phyloP scores from a whole-genome alignment of 2,113 vertebrate species.

The Zeus faber region DNA sequence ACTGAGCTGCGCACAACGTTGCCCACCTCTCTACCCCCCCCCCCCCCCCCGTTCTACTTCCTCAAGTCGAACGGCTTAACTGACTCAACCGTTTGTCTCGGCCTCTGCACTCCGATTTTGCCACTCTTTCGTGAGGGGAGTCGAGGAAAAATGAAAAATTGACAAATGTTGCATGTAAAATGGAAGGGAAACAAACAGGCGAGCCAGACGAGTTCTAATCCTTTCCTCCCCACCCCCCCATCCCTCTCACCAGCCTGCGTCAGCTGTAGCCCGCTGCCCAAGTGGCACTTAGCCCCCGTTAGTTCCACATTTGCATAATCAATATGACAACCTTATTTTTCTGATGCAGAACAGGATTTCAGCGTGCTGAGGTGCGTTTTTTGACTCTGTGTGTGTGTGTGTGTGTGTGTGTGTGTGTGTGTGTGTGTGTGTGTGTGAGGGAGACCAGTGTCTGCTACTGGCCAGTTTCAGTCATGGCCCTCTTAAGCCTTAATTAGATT shows the following conservation, averaged over 20 bases:
- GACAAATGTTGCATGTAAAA: conserved; percentile 37
- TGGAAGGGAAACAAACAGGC: conserved; percentile 29
- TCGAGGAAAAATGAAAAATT: too few species aligned
- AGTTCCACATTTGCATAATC: conserved; percentile 93
- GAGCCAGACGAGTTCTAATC: conserved; percentile 62
- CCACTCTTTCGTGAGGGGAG: too few species aligned
- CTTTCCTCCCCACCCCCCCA: conserved; percentile 80
- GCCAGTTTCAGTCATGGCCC: conserved; percentile 96
- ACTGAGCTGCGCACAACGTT: too few species aligned
- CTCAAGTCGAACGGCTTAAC: too few species aligned
- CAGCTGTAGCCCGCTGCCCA: conserved; percentile 85
- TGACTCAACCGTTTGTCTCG: too few species aligned
- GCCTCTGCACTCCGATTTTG: too few species aligned
- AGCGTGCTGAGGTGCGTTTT: conserved; percentile 85
- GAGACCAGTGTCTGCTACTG: conserved; percentile 59
- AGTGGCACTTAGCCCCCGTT: conserved; percentile 80
- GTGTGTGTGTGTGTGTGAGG: conserved; percentile 12
- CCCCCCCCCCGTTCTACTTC: too few species aligned
- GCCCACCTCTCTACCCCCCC: too few species aligned
- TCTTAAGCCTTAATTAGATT: conserved; percentile 99
- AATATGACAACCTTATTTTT: conserved; percentile 99
- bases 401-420: conserved; percentile 32
- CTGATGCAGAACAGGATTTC: conserved; percentile 96
- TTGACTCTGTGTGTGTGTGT: conserved; percentile 28
- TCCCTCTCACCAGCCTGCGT: conserved; percentile 86